These are phyloP conservation scores for Sigmodon hispidus DNA, from an alignment of 2,113 vertebrate genomes.

Conservation along the genomic window DNA sequence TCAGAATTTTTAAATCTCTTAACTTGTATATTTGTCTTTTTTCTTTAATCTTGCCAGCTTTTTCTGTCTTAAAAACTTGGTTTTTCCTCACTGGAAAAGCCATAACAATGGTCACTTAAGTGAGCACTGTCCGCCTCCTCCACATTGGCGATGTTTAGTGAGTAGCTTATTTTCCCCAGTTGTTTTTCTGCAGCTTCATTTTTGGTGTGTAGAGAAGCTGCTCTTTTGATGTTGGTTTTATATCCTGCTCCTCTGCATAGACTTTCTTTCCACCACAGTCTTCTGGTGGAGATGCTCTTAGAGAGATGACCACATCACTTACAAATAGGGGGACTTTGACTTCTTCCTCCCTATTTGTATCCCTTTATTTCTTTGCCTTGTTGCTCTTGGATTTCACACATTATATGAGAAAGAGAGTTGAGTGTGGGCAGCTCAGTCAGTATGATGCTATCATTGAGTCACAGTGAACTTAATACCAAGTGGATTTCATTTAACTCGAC, in stretches of 20 bases:
- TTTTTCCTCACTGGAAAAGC: background rate
- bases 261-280: background rate
- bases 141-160: background rate
- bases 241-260: background rate
- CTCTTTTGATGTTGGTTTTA: background rate
- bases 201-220: background rate
- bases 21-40: background rate
- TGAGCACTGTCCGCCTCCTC: background rate
- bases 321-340: background rate
- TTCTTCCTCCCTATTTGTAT: background rate
- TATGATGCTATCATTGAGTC: background rate
- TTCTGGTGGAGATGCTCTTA: background rate
- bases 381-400: background rate
- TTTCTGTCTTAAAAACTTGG: background rate
- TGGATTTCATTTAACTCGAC: background rate
- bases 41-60: constrained; percentile 6
- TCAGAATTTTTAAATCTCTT: background rate
- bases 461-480: background rate
- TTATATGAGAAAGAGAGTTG: background rate
- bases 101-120: background rate
- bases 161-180: background rate
- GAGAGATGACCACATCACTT: background rate
- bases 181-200: background rate
- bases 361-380: background rate
- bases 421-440: background rate